Evolutionary conservation across 2,888 invertebrate genomes (phyloP).

Genomic region (Tridacna crocea): DNA sequence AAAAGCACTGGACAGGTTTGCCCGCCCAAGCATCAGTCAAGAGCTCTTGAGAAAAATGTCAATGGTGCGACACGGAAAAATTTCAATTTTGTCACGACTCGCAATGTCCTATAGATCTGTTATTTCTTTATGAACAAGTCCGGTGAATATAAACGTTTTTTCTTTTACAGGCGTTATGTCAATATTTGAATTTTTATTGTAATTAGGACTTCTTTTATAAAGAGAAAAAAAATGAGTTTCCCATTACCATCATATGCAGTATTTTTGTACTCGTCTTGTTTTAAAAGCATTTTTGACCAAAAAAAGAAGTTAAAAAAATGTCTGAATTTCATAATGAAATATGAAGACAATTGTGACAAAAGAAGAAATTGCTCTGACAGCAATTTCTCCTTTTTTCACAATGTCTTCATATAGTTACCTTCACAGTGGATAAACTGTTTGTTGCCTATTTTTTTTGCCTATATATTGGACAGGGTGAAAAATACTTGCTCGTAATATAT

Average conservation of each 20-base stretch:
- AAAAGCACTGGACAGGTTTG: too few relatives aligned
- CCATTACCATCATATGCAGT: not conserved
- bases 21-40: too few relatives aligned
- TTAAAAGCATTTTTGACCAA: not conserved
- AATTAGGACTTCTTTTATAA: slow-evolving; percentile 23
- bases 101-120: too few relatives aligned
- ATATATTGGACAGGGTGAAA: not conserved
- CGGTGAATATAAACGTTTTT: not conserved
- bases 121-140: too few relatives aligned
- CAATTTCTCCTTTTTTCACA: not conserved
- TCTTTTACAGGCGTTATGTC: slow-evolving; percentile 28
- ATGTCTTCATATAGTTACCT: not conserved
- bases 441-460: not conserved
- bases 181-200: slow-evolving; percentile 42
- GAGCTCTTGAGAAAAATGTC: too few relatives aligned
- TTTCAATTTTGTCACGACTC: too few relatives aligned
- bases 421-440: too few relatives aligned
- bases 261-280: not conserved
- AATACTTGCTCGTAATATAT: too few relatives aligned
- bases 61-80: too few relatives aligned
- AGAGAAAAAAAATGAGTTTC: not conserved
- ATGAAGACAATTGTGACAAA: not conserved
- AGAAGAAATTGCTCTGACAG: not conserved
- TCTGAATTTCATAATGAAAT: not conserved
- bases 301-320: not conserved